phyloP scores from a whole-genome alignment of 2,113 vertebrate genomes.

The Ceuthmochares aereus region DNA sequence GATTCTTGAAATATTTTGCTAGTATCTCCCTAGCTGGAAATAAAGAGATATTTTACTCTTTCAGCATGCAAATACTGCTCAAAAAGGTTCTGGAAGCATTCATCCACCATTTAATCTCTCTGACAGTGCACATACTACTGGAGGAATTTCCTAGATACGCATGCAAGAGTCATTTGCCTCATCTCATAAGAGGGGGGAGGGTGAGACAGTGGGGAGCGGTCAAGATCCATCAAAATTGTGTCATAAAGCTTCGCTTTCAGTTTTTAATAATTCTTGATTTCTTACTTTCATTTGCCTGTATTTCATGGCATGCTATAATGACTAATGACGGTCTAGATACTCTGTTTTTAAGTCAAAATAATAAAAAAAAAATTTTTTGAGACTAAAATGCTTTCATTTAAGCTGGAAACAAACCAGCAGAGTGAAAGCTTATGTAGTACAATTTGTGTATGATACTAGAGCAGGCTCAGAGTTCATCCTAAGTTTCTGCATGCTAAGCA shows the following conservation, averaged over 20 bases:
- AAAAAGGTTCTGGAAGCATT: slow-evolving; percentile 20
- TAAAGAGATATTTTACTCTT: neutral
- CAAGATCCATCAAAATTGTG: neutral
- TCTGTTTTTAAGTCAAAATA: neutral
- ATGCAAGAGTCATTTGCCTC: neutral
- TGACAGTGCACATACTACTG: neutral
- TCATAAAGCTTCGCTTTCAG: neutral
- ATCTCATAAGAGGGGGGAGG: neutral
- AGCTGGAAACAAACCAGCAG: neutral
- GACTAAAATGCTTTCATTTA: slow-evolving; percentile 26
- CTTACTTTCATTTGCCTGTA: neutral
- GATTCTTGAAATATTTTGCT: neutral
- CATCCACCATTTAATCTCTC: neutral
- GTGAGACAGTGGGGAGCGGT: neutral
- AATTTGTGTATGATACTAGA: neutral
- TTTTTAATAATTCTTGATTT: slow-evolving; percentile 13
- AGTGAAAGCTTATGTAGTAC: neutral
- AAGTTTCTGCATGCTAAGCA: slow-evolving; percentile 6
- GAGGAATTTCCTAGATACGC: neutral
- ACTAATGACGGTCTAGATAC: neutral
- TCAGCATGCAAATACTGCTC: neutral
- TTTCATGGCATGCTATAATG: neutral
- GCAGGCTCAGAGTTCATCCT: neutral
- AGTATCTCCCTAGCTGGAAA: neutral
- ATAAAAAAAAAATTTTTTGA: neutral